Evolutionary conservation across 1,140 invertebrate genomes (phyloP).

Genomic region (Diachasmimorpha longicaudata): DNA sequence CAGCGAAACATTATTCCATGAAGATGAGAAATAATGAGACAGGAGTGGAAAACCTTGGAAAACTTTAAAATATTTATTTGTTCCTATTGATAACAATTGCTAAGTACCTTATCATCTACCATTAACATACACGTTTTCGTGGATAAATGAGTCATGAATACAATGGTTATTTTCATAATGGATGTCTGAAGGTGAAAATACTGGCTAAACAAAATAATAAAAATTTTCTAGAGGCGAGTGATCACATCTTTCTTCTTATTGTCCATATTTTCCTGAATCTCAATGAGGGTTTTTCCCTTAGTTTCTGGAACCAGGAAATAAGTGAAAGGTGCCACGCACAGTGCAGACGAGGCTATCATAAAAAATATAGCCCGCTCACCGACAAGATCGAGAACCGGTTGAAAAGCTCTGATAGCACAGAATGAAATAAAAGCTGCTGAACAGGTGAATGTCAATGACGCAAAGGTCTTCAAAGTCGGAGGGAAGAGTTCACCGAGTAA

Average conservation of each 20-base stretch:
- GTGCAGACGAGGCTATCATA: conserved; percentile 61
- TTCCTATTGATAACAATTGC: neutral
- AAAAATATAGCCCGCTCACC: conserved; percentile 61
- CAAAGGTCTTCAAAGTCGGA: conserved; percentile 51
- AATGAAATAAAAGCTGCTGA: conserved; percentile 65
- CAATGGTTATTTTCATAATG: neutral
- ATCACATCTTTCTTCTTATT: conserved; percentile 4
- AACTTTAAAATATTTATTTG: neutral
- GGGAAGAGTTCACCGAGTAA: conserved; percentile 57
- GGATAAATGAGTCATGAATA: neutral
- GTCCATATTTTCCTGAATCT: conserved; percentile 60
- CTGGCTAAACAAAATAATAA: neutral
- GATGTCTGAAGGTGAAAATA: neutral
- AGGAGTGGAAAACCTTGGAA: neutral
- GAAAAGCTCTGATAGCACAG: conserved; percentile 64
- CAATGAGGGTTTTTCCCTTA: conserved; percentile 67
- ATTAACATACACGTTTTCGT: neutral
- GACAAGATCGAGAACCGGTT: conserved; percentile 55
- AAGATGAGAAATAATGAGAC: too few relatives aligned
- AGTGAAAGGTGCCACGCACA: conserved; percentile 62
- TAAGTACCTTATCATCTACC: neutral
- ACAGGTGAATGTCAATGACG: conserved; percentile 61
- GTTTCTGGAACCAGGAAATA: conserved; percentile 69
- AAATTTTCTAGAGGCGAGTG: neutral
- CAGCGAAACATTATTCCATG: too few relatives aligned